Evolutionary conservation across 1,140 invertebrate species (phyloP).

Genomic region (Neodiprion lecontei): DNA sequence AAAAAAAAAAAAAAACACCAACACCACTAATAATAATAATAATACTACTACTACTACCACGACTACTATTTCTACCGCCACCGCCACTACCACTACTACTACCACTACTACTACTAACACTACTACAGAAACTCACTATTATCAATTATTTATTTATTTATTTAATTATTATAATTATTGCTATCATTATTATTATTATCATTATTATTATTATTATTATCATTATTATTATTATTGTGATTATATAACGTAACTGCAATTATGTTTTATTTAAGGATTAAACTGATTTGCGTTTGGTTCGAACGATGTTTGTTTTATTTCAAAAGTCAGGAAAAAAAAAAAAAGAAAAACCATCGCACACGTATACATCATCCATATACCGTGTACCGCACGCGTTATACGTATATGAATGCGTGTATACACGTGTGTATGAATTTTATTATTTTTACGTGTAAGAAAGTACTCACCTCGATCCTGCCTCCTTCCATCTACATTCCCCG

Average conservation of each 20-base stretch:
- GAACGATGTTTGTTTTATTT: slow-evolving; percentile 59
- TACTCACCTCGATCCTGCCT: no score
- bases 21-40: slow-evolving; percentile 38
- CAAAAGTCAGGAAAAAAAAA: slow-evolving; percentile 17
- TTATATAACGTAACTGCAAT: slow-evolving; percentile 58
- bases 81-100: background rate
- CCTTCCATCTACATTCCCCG: no score
- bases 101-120: slow-evolving; percentile 4
- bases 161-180: slow-evolving; percentile 48
- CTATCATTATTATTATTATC: no score
- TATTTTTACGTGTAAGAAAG: no score
- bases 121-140: slow-evolving; percentile 35
- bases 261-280: slow-evolving; percentile 63
- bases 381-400: no score
- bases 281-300: slow-evolving; percentile 63
- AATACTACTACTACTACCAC: slow-evolving; percentile 9
- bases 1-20: slow-evolving; percentile 30
- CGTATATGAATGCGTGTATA: no score
- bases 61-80: background rate
- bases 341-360: no score
- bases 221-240: no score
- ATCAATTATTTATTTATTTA: slow-evolving; percentile 62
- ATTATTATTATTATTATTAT: no score
- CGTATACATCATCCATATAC: no score
- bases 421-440: no score